Base-by-base conservation (phyloP, 2,113 vertebrate genomes). In the Steatornis caripensis region DNA sequence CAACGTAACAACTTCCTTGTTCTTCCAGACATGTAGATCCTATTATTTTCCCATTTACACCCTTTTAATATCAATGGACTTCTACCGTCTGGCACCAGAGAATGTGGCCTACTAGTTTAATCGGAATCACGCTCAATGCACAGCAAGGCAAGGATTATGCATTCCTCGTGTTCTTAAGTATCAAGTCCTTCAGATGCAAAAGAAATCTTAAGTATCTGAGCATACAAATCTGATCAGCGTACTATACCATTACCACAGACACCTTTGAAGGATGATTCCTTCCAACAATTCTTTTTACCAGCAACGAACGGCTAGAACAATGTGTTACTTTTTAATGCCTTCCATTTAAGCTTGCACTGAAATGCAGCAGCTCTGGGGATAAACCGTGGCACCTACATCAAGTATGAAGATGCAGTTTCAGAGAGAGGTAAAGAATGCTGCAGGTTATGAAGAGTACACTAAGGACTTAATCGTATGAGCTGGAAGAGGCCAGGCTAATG, bases 271-370 rank as follows among this genome's bases (percentile, higher is more conserved):
- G 9, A 32, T 23, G 10, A 51, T 34, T 75, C 45, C 27, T 65
- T 45, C 55, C 12, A 43, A 2, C 60, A 30, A 27, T 68, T 83
- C 24, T 62, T 72, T 72, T 54, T 46, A 34, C 26, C n/a, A 64
- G 36, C 51, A 72, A 20, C 1, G 2, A 76, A 65, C 13, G 34
- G 20, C 18, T 93, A 49, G 37, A 89, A 84, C 64, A 71, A 68
- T 8, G 51, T 5, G 13, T 62, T 66, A 66, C 37, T 39, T 70
- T 85, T 86, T 43, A 70, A 61, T 43, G n/a, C 13, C 49, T 76
- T 80, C 26, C n/a, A 45, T 54, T 94, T 87, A 85, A 69, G 72
- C 70, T 83, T 65, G 23, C 37, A 49, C 45, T 77, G 39, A 93
- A 64, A 69, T 15, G 29, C 53, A 66, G 32, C 20, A 66, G 49